These are phyloP conservation scores for Akabosia matsudoensis DNA, from an alignment of 1,140 invertebrate genomes.

Conservation along the genomic window DNA sequence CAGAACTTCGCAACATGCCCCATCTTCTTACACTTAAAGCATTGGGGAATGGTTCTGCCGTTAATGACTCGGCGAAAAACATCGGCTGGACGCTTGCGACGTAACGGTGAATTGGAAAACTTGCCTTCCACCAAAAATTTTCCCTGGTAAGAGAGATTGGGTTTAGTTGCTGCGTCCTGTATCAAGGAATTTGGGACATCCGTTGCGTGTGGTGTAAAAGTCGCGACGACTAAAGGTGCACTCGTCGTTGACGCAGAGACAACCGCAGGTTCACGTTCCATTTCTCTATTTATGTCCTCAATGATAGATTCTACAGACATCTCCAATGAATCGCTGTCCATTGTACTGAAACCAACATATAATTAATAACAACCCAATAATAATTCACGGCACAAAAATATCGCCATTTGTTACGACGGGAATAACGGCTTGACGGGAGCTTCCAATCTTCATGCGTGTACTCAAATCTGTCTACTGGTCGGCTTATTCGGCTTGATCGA, in stretches of 20 bases:
- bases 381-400: not conserved
- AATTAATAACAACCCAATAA: no score
- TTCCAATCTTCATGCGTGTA: not conserved
- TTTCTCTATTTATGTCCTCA: no score
- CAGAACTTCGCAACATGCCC: not conserved
- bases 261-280: no score
- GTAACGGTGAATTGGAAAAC: not conserved
- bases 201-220: no score
- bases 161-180: no score
- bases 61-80: not conserved
- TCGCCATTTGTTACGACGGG: not conserved
- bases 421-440: not conserved
- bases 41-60: not conserved
- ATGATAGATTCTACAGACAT: no score
- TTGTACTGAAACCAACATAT: no score
- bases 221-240: no score
- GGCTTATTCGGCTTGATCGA: not conserved
- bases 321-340: no score
- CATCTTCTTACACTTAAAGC: not conserved
- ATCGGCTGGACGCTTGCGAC: not conserved
- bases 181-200: no score
- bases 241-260: no score
- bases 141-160: no score
- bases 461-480: not conserved
- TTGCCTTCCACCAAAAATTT: not conserved